Conservation (phyloP, 2,113 vertebrate genomes). For the Chlamydotis undulata region DNA sequence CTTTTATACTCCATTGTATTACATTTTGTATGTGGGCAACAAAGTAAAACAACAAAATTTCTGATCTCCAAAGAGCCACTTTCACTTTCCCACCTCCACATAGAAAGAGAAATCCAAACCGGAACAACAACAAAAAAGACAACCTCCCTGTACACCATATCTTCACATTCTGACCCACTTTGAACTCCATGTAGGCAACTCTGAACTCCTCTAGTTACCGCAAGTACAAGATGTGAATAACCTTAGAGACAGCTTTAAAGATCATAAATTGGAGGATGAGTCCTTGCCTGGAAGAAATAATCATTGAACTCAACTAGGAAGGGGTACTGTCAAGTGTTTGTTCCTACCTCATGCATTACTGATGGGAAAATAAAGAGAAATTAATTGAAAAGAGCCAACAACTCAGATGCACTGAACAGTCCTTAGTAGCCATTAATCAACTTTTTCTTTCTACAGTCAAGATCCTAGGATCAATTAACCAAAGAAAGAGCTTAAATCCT, state of each 20-base stretch:
- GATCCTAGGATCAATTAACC: not conserved
- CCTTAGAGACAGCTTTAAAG: not conserved
- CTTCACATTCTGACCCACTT: not conserved
- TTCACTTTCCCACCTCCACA: not conserved
- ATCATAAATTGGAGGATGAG: not conserved
- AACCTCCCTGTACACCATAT: not conserved
- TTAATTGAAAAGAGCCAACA: not conserved
- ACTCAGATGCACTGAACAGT: not conserved
- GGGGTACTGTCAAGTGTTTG: not conserved
- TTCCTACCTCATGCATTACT: not conserved
- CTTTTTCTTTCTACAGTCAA: not conserved
- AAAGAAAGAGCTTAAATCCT: not conserved
- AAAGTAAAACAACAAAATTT: conserved; percentile 23
- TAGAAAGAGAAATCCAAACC: not conserved
- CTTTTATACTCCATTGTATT: conserved; percentile 4
- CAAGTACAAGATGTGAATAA: not conserved
- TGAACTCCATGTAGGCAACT: not conserved
- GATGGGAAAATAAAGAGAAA: not conserved
- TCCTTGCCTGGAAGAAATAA: not conserved
- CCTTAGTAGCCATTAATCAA: not conserved
- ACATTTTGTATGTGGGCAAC: not conserved
- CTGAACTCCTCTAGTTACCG: not conserved
- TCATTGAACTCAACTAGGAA: not conserved
- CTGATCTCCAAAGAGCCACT: not conserved
- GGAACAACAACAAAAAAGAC: not conserved